Base-by-base conservation (phyloP, 2,888 invertebrate species). In the Encarsia formosa region DNA sequence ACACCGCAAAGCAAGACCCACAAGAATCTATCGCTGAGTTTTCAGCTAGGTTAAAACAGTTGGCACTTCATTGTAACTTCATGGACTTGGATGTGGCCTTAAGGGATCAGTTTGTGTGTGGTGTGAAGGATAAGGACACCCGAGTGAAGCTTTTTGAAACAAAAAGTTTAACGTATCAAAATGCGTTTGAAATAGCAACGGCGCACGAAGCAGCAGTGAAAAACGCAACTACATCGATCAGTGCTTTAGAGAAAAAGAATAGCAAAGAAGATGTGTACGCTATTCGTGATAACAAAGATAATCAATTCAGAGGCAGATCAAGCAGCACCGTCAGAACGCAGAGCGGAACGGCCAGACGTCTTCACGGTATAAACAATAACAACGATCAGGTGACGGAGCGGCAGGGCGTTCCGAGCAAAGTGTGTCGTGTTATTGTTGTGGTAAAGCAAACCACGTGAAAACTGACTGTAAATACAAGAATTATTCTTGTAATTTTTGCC, bases 91-190 rank as follows among this genome's bases (percentile, higher is more conserved):
- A 52, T 2, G 26, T 32, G 2, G 51, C 57, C 3, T 29, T 62
- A 8, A 31, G 56, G 23, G 62, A 62, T 48, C 59, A 61, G 32
- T 42, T 59, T 3, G 56, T 61, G 2, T 60, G 58, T 16, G 44
- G 51, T 8, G 13, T 51, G 0, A 13, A 19, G 5, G 45, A 44
- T 16, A 20, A 40, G 11, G 32, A 32, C 1, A 51, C 20, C 0
- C n/a, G 29, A 19, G 13, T 51, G 5, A 24, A 20, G 11, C 11
- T 51, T 3, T 51, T 51, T 22, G 34, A 44, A 39, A 22, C 26
- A 32, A 19, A 44, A 45, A 5, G 11, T 2, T 15, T 51, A 13
- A 34, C 34, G 4, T 47, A 29, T 2, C 4, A 32, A n/a, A 51
- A 19, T 11, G 51, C 51, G 4, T 18, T 42, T 3, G 34, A 45